Evolutionary conservation across 2,888 invertebrate species (phyloP), one percentile per base, ranked within the genome.

Genomic region (Spatulosminthurus flaviceps): DNA sequence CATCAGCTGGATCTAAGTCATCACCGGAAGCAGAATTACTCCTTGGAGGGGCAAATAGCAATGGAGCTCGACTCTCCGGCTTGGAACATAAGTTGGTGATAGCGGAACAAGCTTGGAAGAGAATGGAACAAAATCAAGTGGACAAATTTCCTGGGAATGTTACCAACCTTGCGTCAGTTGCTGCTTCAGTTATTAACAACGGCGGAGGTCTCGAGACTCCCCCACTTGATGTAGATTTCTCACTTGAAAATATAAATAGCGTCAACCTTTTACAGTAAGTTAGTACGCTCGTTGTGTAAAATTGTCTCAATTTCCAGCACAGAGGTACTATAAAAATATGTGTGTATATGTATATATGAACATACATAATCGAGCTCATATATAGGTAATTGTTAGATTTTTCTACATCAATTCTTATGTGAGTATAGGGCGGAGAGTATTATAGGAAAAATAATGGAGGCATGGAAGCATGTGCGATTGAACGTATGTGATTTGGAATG

Each of bases 61-160:
- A 81, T 78, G 84, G 84, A 72, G 70, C 81, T 22, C 78, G 84
- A 64, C 83, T 85, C 76, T 82, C 85, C 21, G 85, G 83, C 61
- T 60, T 85, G 81, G 85, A 85, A 69, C 85, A 85, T 69, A 84
- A 84, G 77, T 80, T 85, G 9, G 83, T 83, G 1, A 64, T 76
- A 67, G 84, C 83, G n/a, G 85, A 85, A 69, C 83, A 83, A 71
- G 83, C 81, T 4, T 84, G 83, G 84, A 83, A 82, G 80, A 80
- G 77, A 79, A 70, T 83, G 24, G 79, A 78, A 43, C 74, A 75
- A 21, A 79, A 41, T 76, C 51, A 69, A 24, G 43, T 69, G 29
- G 77, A 77, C 43, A 51, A 69, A 24, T 70, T 60, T n/a, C 29
- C 34, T 16, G 19, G 19, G 29, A 28, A 51, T 72, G n/a, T 16